Percentiles rank a stretch among this genome's conserved stretches.
Evolutionary conservation across 2,113 vertebrate genomes (phyloP).

Genomic region (Phyllostomus discolor): DNA sequence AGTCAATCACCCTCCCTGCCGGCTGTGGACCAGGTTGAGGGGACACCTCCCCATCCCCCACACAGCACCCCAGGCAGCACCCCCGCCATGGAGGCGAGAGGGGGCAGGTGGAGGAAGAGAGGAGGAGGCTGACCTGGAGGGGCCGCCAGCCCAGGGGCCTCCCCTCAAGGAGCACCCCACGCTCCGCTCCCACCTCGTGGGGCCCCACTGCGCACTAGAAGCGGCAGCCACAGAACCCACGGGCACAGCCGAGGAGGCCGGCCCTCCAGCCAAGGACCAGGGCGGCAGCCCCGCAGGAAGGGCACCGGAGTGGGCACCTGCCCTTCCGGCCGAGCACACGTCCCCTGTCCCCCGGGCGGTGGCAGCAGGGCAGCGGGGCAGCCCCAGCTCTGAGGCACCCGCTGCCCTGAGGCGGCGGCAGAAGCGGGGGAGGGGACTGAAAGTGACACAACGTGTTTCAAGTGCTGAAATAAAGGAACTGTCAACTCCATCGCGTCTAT

Average conservation of each 20-base stretch:
- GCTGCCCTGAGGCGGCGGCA: too few relatives aligned
- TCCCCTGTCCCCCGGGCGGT: not conserved
- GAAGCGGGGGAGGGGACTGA: too few relatives aligned
- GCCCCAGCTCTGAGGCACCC: not conserved
- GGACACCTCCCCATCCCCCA: not conserved
- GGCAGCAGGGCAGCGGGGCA: not conserved
- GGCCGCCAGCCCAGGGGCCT: too few relatives aligned
- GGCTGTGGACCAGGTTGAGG: not conserved
- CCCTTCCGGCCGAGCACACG: not conserved
- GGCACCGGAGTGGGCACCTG: not conserved
- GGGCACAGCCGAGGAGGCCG: not conserved
- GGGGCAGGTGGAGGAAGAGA: not conserved
- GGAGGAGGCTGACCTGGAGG: too few relatives aligned
- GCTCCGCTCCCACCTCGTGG: not conserved
- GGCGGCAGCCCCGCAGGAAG: not conserved
- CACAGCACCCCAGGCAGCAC: not conserved
- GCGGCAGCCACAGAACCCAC: not conserved
- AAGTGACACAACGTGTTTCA: not conserved
- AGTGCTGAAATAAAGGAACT: not conserved
- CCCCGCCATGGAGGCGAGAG: not conserved
- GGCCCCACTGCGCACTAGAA: not conserved
- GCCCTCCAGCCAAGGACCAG: not conserved
- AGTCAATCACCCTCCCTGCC: not conserved
- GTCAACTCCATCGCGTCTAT: not conserved
- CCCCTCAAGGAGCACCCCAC: too few relatives aligned